Base-by-base conservation (phyloP, 2,113 vertebrate genomes). In the Sorex fumeus region DNA sequence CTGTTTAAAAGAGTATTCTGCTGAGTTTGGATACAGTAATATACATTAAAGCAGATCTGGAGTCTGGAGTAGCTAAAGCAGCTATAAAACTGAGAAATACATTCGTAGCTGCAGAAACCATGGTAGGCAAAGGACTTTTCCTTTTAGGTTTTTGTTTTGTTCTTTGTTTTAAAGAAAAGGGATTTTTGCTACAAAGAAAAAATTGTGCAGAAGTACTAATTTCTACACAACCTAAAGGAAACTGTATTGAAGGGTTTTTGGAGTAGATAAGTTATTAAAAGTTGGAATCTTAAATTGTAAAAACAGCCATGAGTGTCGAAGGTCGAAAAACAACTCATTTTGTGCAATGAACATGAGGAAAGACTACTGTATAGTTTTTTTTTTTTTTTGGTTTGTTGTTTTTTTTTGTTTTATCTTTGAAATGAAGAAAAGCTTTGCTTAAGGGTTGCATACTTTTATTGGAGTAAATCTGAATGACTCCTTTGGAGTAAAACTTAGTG, bases 391-490 rank as follows among this genome's bases (percentile, higher is more conserved):
- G 40, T 40, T 70, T 53, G 27, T 69, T 47, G n/a, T n/a, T 79
- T 78, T 11, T 5, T 79, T 82, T 11, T 5, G 75, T 47, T 81
- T 87, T 93, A 90, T 50, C 77, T 89, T 96, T 96, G 97, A 96
- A 98, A 96, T 96, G 96, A 98, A 98, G 98, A 98, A 98, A 98
- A 97, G 98, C 97, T 98, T 97, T 98, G 98, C 97, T 97, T 97
- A 97, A 98, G 96, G 97, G 97, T 98, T 98, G 98, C 98, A 97
- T 98, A 97, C 97, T 98, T 95, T 98, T 97, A 98, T 97, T 97
- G 98, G 97, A 98, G 98, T 98, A 98, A 98, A 98, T 97, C 97
- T 98, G 97, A 97, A 98, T 98, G 98, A 98, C 97, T 98, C 98
- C 97, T 92, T 97, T 97, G 97, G 97, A 97, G 97, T 98, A 97